Base-by-base conservation (phyloP, 2,888 invertebrate genomes). In the Brachynemurus nebulosus region DNA sequence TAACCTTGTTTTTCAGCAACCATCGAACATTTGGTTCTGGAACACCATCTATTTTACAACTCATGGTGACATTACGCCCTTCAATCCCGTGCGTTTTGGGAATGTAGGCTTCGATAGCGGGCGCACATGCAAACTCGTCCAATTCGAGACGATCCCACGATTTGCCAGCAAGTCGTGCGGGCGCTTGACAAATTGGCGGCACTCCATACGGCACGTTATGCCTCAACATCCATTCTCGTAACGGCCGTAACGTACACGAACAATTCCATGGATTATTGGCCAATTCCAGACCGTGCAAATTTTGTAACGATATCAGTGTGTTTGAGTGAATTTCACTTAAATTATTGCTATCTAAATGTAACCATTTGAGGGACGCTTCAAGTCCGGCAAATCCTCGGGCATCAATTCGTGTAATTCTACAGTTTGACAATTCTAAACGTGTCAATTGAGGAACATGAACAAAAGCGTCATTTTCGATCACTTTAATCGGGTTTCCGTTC, bases 221-320 rank as follows among this genome's bases (percentile, higher is more conserved):
- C 46, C 71, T 69, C 48, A 80, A 63, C 81, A 88, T 82, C 86
- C 86, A 88, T 54, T 80, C 78, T 17, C 83, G 67, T 48, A 86
- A 61, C 1, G 85, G 81, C 44, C 83, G 68, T 47, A 88, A 60
- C 19, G 72, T 71, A 59, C 88, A 88, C 34, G 83, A 79, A 60
- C 86, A 88, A 60, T 85, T 81, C 85, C 86, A 86, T 1, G 80
- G 82, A 62, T 88, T 88, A 47, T 71, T 74, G n/a, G 80, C 76
- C 50, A 88, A 62, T 55, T 83, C 83, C 48, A 88, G 64, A 11
- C 82, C 84, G 57, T 84, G 80, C 42, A 88, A 63, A 50, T 75
- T 77, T 50, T 76, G 67, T 37, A 86, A 63, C 8, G 77, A 71
- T 1, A 78, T 80, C 47, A 88, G 67, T 9, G 79, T 75, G 12